Base-by-base conservation (phyloP, 2,888 invertebrate genomes). In the Hemaris fuciformis region DNA sequence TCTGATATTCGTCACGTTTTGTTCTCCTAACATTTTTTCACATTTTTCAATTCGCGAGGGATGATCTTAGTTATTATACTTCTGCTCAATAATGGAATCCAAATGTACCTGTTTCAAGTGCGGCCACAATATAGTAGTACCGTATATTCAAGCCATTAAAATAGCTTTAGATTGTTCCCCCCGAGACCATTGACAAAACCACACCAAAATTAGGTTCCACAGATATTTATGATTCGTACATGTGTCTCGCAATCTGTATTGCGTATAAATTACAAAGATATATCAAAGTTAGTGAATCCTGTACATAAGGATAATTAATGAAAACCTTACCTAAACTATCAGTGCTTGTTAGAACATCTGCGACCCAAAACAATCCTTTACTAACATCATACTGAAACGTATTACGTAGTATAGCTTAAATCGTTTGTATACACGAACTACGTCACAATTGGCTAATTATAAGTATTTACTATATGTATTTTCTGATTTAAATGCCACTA, bases 271-370 rank as follows among this genome's bases (percentile, higher is more conserved):
- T 31, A 53, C 18, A 27, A 10, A 3, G n/a, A 46, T 27, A 31
- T 27, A 61, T 64, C 59, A 25, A 64, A 64, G 64, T 72, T 68
- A 41, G 46, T 34, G 59, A 64, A 60, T 58, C 18, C 27, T 53
- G 6, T 18, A 31, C 18, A 31, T 66, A 62, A 48, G 27, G 15
- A 43, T 67, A 70, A 75, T 73, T 77, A 76, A 75, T 77, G 76
- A 75, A 73, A 73, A 64, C 67, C 67, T 70, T 58, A 46, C 61
- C 70, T 58, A 42, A 66, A 69, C 65, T 72, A 76, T 78, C 74
- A 75, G 73, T 72, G 53, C 31, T 71, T 59, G 67, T 58, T 66
- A 60, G 62, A 63, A 66, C 74, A 72, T 71, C 74, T 71, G 74
- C 66, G 64, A 59, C 65, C 61, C 57, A 59, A 25, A 62, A 59